Conservation (phyloP, 2,888 invertebrate species). For the Yponomeuta plumbellus region DNA sequence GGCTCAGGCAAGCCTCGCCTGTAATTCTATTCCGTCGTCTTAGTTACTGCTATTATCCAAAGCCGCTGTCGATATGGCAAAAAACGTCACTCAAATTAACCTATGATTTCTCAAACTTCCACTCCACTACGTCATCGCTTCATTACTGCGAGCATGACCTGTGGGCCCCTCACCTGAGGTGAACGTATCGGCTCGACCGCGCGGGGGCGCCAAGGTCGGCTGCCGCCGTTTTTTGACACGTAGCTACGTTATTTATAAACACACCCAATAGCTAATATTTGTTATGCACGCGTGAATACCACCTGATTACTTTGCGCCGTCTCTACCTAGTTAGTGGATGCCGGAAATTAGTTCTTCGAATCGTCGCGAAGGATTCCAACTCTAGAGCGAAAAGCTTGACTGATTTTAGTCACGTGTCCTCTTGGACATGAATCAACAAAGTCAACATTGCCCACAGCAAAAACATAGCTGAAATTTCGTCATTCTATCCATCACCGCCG, state of each 20-base stretch:
- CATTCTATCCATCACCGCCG: no score
- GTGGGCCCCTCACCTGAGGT: slow-evolving; percentile 69
- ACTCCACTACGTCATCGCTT: background rate
- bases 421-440: background rate
- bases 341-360: background rate
- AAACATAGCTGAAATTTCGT: background rate
- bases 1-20: no score
- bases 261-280: background rate
- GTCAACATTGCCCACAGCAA: background rate
- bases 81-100: background rate
- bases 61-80: background rate
- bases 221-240: slow-evolving; percentile 71
- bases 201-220: slow-evolving; percentile 72
- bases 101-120: background rate
- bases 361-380: background rate
- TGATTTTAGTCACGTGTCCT: no score
- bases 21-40: no score
- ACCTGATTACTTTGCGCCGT: background rate
- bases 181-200: slow-evolving; percentile 64
- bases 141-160: slow-evolving; percentile 26
- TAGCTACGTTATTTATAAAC: slow-evolving; percentile 33
- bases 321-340: background rate
- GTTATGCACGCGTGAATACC: background rate
- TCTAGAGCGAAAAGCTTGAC: background rate
- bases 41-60: no score